These are phyloP conservation scores for Danaus plexippus DNA, from an alignment of 1,140 invertebrate genomes.

Conservation along the genomic window DNA sequence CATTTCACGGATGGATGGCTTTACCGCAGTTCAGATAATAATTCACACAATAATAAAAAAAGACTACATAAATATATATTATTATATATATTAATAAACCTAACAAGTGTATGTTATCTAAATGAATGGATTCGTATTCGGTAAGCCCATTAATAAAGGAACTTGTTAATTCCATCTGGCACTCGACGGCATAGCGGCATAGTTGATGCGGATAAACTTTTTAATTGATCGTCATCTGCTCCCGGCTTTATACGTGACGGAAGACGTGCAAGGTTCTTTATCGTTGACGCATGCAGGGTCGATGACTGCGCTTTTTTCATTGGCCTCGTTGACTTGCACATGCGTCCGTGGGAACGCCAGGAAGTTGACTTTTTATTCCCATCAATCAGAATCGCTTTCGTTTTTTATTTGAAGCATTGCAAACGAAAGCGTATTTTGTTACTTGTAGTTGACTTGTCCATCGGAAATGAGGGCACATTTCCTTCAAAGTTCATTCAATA, in stretches of 20 bases:
- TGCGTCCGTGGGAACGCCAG: slow-evolving; percentile 56
- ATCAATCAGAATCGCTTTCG: slow-evolving; percentile 21
- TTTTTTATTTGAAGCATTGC: slow-evolving; percentile 20
- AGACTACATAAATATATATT: too few species aligned
- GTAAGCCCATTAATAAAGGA: slow-evolving; percentile 10
- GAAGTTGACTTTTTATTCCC: slow-evolving; percentile 36
- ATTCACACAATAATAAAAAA: too few species aligned
- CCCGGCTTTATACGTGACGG: slow-evolving; percentile 52
- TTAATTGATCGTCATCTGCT: slow-evolving; percentile 69
- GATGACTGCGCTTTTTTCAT: slow-evolving; percentile 58
- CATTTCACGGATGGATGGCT: slow-evolving; percentile 23
- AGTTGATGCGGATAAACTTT: slow-evolving; percentile 65
- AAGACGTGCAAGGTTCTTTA: slow-evolving; percentile 46
- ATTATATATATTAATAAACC: neutral
- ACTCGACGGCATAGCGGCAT: slow-evolving; percentile 52
- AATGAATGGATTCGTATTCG: slow-evolving; percentile 18
- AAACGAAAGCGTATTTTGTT: slow-evolving; percentile 13
- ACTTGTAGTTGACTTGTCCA: neutral
- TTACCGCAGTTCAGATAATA: slow-evolving; percentile 14
- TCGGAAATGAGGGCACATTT: too few species aligned
- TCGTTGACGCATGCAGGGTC: slow-evolving; percentile 65
- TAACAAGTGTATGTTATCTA: slow-evolving; percentile 10
- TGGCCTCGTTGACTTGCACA: slow-evolving; percentile 47
- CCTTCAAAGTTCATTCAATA: neutral
- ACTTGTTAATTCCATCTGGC: slow-evolving; percentile 53